These are phyloP conservation scores for Tilapia sparmanii DNA, from an alignment of 2,113 vertebrate genomes.

Conservation along the genomic window DNA sequence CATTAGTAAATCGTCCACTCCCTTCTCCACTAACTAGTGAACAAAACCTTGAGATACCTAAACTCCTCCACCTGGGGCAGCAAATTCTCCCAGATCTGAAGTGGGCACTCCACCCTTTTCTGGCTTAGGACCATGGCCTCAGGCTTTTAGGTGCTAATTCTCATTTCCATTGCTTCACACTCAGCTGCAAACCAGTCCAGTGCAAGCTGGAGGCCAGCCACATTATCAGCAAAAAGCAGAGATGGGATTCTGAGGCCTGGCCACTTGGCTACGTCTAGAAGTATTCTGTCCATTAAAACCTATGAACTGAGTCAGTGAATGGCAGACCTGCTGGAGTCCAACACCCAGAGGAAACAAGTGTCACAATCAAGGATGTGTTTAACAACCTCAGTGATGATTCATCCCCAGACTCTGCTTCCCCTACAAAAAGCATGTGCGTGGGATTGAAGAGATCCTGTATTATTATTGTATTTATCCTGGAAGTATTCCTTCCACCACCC, in stretches of 20 bases:
- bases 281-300: not conserved
- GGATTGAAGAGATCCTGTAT: not conserved
- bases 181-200: not conserved
- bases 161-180: not conserved
- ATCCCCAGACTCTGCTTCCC: not conserved
- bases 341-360: not conserved
- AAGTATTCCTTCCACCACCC: not conserved
- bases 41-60: not conserved
- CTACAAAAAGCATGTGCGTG: not conserved
- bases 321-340: not conserved
- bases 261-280: not conserved
- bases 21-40: not conserved
- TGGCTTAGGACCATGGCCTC: not conserved
- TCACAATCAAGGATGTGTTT: not conserved
- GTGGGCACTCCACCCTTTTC: not conserved
- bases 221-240: not conserved
- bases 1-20: not conserved
- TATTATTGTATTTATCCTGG: too few relatives aligned
- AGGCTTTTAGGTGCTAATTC: not conserved
- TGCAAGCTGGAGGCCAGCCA: not conserved
- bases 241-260: not conserved
- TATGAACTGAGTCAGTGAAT: not conserved
- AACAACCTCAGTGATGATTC: not conserved
- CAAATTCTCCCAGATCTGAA: not conserved
- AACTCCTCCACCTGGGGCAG: not conserved